Percentiles rank a stretch among this genome's conserved stretches.
Conservation (phyloP, 2,113 vertebrate genomes). For the Promerops cafer region DNA sequence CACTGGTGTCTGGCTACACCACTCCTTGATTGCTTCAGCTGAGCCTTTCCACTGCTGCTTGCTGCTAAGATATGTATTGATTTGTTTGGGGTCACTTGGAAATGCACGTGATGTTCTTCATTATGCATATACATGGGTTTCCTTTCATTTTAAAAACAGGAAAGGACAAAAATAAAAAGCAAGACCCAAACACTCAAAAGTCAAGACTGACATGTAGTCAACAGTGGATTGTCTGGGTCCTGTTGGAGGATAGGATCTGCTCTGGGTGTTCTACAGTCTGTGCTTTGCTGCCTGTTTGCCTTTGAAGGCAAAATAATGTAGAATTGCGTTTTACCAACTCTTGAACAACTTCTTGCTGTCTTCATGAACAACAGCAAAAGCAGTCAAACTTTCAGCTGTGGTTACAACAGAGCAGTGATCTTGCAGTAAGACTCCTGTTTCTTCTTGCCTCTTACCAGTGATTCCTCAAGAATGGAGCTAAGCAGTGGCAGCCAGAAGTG, state of each 20-base stretch:
- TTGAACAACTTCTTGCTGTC: background rate
- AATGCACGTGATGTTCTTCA: background rate
- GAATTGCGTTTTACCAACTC: background rate
- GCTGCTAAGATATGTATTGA: background rate
- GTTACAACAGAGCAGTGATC: background rate
- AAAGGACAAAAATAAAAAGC: background rate
- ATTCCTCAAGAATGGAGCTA: background rate
- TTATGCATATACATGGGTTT: background rate
- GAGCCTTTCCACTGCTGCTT: background rate
- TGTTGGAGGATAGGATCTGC: background rate
- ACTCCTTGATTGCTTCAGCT: background rate
- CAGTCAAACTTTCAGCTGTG: background rate
- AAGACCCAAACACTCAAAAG: background rate
- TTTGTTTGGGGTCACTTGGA: background rate
- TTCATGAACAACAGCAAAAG: background rate
- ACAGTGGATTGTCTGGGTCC: background rate
- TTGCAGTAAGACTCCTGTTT: background rate
- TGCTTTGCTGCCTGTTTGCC: background rate
- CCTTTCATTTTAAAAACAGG: background rate
- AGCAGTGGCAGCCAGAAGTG: background rate
- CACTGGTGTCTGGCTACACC: background rate
- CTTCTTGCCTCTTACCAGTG: background rate
- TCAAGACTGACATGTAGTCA: background rate
- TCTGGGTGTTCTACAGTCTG: background rate
- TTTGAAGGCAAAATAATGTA: background rate